Conservation (phyloP, 2,797 vertebrate genomes). For the Kryptolebias ocellatus region DNA sequence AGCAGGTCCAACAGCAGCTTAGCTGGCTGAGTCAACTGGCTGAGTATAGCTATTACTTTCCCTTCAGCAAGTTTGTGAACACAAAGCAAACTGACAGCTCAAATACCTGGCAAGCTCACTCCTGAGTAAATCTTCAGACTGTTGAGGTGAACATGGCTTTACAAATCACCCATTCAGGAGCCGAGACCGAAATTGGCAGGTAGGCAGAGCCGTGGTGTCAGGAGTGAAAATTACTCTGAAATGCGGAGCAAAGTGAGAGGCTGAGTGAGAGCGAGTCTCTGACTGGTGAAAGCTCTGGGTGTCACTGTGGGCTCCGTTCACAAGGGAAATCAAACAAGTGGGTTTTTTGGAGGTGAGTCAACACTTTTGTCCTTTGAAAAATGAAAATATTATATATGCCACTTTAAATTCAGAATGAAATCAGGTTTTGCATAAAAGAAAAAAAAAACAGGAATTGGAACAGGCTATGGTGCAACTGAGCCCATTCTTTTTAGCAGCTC, state of each 20-base stretch:
- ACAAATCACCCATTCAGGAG: constrained; percentile 80
- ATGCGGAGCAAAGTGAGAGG: constrained; percentile 64
- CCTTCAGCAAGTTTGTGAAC: constrained; percentile 73
- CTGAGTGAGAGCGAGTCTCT: constrained; percentile 69
- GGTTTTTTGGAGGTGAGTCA: constrained; percentile 67
- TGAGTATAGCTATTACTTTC: constrained; percentile 68
- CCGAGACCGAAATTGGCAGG: constrained; percentile 79
- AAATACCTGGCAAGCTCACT: constrained; percentile 74
- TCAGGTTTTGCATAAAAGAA: constrained; percentile 30
- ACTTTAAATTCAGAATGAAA: constrained; percentile 49
- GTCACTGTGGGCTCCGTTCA: constrained; percentile 62
- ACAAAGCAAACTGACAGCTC: constrained; percentile 71
- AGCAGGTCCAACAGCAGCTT: constrained; percentile 31
- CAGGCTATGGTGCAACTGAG: not conserved
- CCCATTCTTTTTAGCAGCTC: too few relatives aligned
- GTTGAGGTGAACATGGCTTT: constrained; percentile 79
- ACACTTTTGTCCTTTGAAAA: constrained; percentile 64
- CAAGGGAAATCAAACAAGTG: constrained; percentile 74
- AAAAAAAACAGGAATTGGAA: constrained; percentile 6
- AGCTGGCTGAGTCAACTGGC: constrained; percentile 54
- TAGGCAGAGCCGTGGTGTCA: constrained; percentile 75
- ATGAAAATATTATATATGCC: constrained; percentile 63
- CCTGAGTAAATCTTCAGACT: constrained; percentile 75
- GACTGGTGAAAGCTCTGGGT: constrained; percentile 70
- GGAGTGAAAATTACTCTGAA: constrained; percentile 81